Evolutionary conservation across 2,888 invertebrate species (phyloP).

Genomic region (Noctua janthina): DNA sequence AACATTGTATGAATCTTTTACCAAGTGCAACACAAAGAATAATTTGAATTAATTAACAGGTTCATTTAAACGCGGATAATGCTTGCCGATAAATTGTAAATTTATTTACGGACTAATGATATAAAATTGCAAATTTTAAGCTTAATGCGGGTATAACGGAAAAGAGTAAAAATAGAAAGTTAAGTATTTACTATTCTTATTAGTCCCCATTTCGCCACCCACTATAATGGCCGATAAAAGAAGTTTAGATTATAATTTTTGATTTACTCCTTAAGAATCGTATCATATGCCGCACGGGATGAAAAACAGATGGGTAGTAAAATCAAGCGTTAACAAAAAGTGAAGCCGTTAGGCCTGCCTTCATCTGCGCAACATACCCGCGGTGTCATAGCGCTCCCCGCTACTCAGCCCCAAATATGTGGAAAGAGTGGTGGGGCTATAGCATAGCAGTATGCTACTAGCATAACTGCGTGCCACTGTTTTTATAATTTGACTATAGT

Average conservation of each 20-base stretch:
- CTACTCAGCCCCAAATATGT: not conserved
- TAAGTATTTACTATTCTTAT: conserved; percentile 17
- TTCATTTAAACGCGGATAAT: conserved; percentile 50
- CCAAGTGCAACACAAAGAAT: conserved; percentile 43
- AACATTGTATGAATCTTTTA: conserved; percentile 58
- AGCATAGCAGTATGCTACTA: not conserved
- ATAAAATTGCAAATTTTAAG: conserved; percentile 32
- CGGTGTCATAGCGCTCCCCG: not conserved
- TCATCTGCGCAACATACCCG: not conserved
- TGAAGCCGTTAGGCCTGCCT: not conserved
- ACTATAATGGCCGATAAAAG: conserved; percentile 2
- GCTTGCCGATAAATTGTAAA: not conserved
- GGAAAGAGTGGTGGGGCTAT: not conserved
- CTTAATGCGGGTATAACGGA: conserved; percentile 47
- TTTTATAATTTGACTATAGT: not conserved
- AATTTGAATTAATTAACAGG: conserved; percentile 48
- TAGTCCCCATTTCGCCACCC: conserved; percentile 11
- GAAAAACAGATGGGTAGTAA: not conserved
- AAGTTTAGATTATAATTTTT: not conserved
- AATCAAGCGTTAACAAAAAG: not conserved
- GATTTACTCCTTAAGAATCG: not conserved
- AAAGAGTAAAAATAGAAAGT: conserved; percentile 35
- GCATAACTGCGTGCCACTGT: not conserved
- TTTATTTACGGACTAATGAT: not conserved
- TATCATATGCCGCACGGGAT: not conserved